phyloP scores from a whole-genome alignment of 2,888 invertebrate genomes.

The Nomada hirtipes region DNA sequence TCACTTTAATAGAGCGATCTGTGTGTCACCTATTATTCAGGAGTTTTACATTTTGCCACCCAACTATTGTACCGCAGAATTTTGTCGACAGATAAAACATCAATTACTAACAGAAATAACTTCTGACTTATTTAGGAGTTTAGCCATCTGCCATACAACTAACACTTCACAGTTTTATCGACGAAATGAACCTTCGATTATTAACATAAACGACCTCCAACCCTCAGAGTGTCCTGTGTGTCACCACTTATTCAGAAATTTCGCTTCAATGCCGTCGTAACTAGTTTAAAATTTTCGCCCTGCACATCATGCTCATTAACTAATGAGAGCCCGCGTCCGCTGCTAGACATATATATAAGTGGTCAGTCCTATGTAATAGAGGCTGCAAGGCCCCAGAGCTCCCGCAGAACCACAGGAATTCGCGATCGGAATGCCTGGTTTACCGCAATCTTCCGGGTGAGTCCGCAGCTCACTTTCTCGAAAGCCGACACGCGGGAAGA shows the following conservation, averaged over 20 bases:
- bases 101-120: no score
- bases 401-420: conserved; percentile 61
- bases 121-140: no score
- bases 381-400: conserved; percentile 57
- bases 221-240: no score
- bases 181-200: neutral
- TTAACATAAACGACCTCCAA: neutral
- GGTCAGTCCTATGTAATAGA: conserved; percentile 50
- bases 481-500: conserved; percentile 36
- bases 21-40: no score
- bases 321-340: neutral
- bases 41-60: no score
- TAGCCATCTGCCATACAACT: no score
- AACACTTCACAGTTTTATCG: no score
- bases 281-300: neutral
- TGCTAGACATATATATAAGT: neutral
- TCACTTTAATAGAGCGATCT: no score
- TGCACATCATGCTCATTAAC: conserved; percentile 7
- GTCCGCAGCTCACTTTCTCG: conserved; percentile 61
- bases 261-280: neutral
- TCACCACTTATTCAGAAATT: neutral
- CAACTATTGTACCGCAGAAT: no score
- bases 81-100: no score
- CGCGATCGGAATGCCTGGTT: conserved; percentile 56
- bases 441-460: conserved; percentile 56